Evolutionary conservation across 2,888 invertebrate species (phyloP).

Genomic region (Eristalinus aeneus): DNA sequence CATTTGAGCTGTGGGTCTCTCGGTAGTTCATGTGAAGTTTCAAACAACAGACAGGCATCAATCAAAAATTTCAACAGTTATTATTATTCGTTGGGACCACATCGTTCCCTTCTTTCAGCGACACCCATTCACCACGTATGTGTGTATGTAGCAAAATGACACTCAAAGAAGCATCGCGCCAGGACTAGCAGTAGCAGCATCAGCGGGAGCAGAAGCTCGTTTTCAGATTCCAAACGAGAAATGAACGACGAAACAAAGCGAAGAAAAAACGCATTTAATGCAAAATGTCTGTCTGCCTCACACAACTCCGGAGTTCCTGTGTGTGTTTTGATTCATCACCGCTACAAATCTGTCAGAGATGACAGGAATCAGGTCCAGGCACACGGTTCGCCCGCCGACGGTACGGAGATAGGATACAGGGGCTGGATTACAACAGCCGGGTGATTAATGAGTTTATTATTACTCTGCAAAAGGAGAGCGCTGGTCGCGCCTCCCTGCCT

Average conservation of each 20-base stretch:
- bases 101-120: constrained; percentile 54
- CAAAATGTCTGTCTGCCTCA: constrained; percentile 16
- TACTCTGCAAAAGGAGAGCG: constrained; percentile 64
- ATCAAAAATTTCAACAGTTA: constrained; percentile 70
- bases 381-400: constrained; percentile 42
- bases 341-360: constrained; percentile 70
- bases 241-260: background rate
- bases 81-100: constrained; percentile 53
- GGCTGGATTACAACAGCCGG: constrained; percentile 68
- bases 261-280: constrained; percentile 53
- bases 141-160: constrained; percentile 41
- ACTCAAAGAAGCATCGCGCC: constrained; percentile 34
- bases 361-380: constrained; percentile 70
- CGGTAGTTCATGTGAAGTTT: constrained; percentile 40
- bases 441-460: constrained; percentile 71
- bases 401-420: constrained; percentile 44
- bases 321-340: constrained; percentile 69
- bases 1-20: background rate
- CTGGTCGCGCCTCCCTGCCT: constrained; percentile 55
- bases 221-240: constrained; percentile 15
- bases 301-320: constrained; percentile 33
- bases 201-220: constrained; percentile 32
- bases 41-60: constrained; percentile 62
- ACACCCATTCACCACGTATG: constrained; percentile 43
- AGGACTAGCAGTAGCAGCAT: constrained; percentile 5